Evolutionary conservation across 2,888 invertebrate species (phyloP), one percentile per base, ranked within the genome.

Genomic region (Alcis repandata): DNA sequence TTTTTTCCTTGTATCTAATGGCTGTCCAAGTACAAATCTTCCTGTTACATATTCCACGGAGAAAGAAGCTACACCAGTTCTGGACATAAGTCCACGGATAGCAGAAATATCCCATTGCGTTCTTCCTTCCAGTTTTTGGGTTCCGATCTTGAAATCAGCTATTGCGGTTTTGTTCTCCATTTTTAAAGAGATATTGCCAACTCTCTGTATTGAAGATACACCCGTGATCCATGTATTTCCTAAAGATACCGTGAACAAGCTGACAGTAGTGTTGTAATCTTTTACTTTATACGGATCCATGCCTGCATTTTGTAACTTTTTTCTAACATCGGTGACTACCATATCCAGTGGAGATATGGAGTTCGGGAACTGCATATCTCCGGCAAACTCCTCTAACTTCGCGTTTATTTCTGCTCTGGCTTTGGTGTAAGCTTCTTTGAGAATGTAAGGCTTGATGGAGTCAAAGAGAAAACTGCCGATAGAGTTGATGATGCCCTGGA

Each of bases 261-360:
- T 97, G 46, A 95, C 94, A 0, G 95, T 95, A 64, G 95, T 95
- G 73, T 96, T 96, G 77, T 96, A 96, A 82, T 97, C 96, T 3
- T 95, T 95, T 10, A 98, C 83, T 79, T 94, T 93, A 73, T 95
- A 96, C 0, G 98, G 98, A 87, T 98, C 98, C 77, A 95, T 95
- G 1, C 95, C 94, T 88, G 94, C 93, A 11, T 87, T 87, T 41
- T 93, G 87, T 0, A 98, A 95, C 79, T 95, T 95, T 74, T 95
- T 96, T 11, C 97, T 94, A 0, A 95, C 95, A 79, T 97, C 96
- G 0, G 96, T 95, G 43, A 98, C 95, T 2, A 96, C 95, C 94
- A 97, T 97, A 80, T 98, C 98, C 64, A 98, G 92, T 0, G 98
- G 98, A 11, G 97, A 96, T 75, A 98, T 96, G 0, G 98, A 97